Percentiles rank a stretch among this genome's conserved stretches.
Evolutionary conservation across 2,113 vertebrate species (phyloP).

Genomic region (Notarius lentiginosus): DNA sequence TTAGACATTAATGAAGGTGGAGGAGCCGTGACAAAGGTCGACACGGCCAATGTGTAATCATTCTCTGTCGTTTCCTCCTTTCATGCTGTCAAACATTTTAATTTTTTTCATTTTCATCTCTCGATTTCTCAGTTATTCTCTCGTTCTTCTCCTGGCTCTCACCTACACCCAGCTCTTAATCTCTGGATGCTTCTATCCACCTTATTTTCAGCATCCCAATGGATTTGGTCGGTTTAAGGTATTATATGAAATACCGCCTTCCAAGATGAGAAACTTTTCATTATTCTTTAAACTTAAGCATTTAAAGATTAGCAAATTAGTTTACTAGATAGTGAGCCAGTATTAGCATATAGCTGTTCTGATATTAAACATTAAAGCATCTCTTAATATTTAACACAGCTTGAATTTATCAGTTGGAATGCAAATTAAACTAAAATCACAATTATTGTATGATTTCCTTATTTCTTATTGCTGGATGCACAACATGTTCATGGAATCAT

Average conservation of each 20-base stretch:
- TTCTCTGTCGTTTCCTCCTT: slow-evolving; percentile 29
- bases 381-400: not conserved
- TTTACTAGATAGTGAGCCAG: not conserved
- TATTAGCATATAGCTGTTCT: not conserved
- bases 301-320: not conserved
- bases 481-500: not conserved
- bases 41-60: slow-evolving; percentile 52
- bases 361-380: not conserved
- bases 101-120: slow-evolving; percentile 16
- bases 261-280: not conserved
- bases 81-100: not conserved
- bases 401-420: not conserved
- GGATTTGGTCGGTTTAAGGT: not conserved
- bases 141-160: not conserved
- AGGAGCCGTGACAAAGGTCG: slow-evolving; percentile 54
- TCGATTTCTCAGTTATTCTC: not conserved
- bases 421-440: not conserved
- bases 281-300: not conserved
- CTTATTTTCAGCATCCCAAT: not conserved
- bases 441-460: not conserved
- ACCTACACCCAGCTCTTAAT: not conserved
- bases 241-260: not conserved
- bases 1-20: slow-evolving; percentile 45
- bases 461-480: not conserved
- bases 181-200: not conserved